Evolutionary conservation across 2,113 vertebrate genomes (phyloP), one percentile per base, ranked within the genome.

Genomic region (Pelodiscus sinensis): DNA sequence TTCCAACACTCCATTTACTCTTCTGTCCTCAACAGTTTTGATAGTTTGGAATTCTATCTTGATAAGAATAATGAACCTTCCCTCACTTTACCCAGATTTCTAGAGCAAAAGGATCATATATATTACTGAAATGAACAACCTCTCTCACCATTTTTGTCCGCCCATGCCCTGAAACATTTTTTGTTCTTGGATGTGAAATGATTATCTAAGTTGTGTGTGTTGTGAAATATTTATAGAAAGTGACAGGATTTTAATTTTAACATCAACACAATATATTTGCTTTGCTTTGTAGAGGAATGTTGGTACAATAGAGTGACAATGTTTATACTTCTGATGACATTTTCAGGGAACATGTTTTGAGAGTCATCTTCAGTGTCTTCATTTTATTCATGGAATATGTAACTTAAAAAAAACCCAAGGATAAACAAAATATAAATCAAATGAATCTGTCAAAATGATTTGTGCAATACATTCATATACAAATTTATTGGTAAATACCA

Each of bases 1-100:
- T 94, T 93, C 92, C 81, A 89, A 92, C 3, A 8, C 86, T 92
- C 58, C 89, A 96, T 95, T 94, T 94, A 51, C 6, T 96, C 50
- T 79, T 89, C 91, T 86, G 88, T 62, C 75, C 58, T 96, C 83
- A 90, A 27, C 91, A 89, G 85, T 92, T 62, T 89, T 83, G 77
- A 89, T 83, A 27, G 14, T 54, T 85, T 86, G 6, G 19, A 89
- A 35, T 89, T 94, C 91, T 52, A 62, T 93, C 54, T 82, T 85
- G 75, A 6, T 79, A 91, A 65, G 35, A 12, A 94, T 85, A 92
- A 13, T 2, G 35, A 90, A 24, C 0, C 2, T 83, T 90, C 94
- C 79, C 56, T 86, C 19, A 8, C 1, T 94, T 94, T 79, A 38
- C 85, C 19, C 56, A 35, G 13, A 90, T 73, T 93, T 82, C 24